Base-by-base conservation (phyloP, 2,797 vertebrate species). In the Falco columbarius region DNA sequence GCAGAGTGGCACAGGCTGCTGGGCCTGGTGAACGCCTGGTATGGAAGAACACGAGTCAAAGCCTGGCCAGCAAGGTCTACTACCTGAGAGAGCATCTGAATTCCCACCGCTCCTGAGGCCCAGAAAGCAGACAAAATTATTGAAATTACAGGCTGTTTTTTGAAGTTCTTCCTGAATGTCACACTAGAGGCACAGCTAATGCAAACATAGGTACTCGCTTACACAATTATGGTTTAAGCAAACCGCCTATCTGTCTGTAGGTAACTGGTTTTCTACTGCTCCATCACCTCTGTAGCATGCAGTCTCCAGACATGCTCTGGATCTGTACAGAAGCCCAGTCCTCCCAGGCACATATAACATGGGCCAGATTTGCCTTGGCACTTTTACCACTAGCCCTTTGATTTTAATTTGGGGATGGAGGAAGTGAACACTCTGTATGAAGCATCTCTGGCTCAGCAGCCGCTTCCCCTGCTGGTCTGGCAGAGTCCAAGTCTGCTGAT, bases 391-490 rank as follows among this genome's bases (percentile, higher is more conserved):
- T 17, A 72, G 72, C 18, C 42, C 70, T 95, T 49, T 81, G 59
- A 84, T 49, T 72, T 79, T 74, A 92, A 77, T 87, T 62, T 85
- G 44, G 46, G 34, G 63, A 77, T 47, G 13, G 38, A 95, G 79
- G 23, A 95, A 93, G 34, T 9, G 32, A 92, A 85, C 56, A 11
- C 51, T 32, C 65, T 85, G 59, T 42, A 10, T 18, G 77, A 34
- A 86, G 65, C 72, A 92, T 86, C 92, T 93, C 89, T 91, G 89
- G 90, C 94, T 93, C 75, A 81, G 84, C 36, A 77, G 75, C 62
- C 10, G 0, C 86, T 85, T 92, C 91, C 71, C 77, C 86, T 91
- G 74, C 93, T 95, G 88, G 63, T 94, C 93, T 97, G 90, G 93
- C 93, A 95, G 66, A 62, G 67, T 63, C 65, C 3, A 8, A 92